Evolutionary conservation across 2,888 invertebrate genomes (phyloP).

Genomic region (Agrenia bidenticulata): DNA sequence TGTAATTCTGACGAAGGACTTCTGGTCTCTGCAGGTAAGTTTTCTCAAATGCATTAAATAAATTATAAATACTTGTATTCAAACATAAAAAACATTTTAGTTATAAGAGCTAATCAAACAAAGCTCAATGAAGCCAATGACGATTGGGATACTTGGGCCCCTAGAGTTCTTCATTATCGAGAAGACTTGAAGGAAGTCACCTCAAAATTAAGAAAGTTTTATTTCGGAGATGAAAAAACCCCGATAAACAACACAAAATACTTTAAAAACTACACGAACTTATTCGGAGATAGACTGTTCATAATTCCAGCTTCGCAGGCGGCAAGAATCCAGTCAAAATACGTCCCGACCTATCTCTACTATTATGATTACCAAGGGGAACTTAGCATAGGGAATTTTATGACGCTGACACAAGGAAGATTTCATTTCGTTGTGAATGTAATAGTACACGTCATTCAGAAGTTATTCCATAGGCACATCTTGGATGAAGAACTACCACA

Average conservation of each 20-base stretch:
- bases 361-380: constrained; percentile 29
- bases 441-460: no score
- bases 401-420: constrained; percentile 22
- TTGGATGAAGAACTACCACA: neutral
- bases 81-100: constrained; percentile 11
- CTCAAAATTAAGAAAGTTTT: constrained; percentile 31
- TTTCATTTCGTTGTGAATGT: constrained; percentile 15
- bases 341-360: constrained; percentile 35
- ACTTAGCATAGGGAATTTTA: constrained; percentile 23
- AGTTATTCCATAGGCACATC: neutral
- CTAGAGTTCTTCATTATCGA: constrained; percentile 29
- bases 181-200: constrained; percentile 15
- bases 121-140: constrained; percentile 38
- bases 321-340: constrained; percentile 29
- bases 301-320: constrained; percentile 23
- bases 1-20: constrained; percentile 40
- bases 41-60: neutral
- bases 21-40: constrained; percentile 30
- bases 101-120: constrained; percentile 31
- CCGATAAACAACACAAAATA: constrained; percentile 25
- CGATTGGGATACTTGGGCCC: constrained; percentile 34
- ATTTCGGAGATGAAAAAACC: constrained; percentile 33
- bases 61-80: neutral
- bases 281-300: constrained; percentile 42
- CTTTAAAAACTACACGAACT: constrained; percentile 26